These are phyloP conservation scores for Conchocele bisecta DNA, from an alignment of 2,888 invertebrate genomes.

Conservation along the genomic window DNA sequence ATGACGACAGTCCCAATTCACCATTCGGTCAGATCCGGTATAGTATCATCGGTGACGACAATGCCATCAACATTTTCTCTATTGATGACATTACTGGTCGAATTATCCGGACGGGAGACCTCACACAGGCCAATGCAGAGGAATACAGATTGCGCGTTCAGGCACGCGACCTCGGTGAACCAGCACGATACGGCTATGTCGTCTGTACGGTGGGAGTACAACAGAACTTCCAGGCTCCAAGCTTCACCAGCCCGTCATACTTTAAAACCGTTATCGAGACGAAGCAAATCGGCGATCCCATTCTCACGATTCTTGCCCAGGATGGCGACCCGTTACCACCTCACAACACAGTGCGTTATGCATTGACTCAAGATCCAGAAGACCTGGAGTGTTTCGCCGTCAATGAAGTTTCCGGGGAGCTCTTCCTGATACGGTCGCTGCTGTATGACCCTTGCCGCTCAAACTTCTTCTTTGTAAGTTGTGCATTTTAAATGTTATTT, in stretches of 20 bases:
- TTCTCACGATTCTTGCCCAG: constrained; percentile 70
- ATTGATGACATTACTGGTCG: constrained; percentile 63
- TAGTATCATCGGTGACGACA: constrained; percentile 77
- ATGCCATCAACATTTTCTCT: constrained; percentile 71
- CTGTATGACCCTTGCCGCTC: constrained; percentile 65
- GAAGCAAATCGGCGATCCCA: constrained; percentile 61
- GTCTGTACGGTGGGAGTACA: constrained; percentile 66
- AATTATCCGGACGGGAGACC: constrained; percentile 65
- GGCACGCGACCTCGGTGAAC: constrained; percentile 73
- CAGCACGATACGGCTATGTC: constrained; percentile 66
- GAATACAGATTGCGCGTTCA: constrained; percentile 75
- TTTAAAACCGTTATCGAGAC: constrained; percentile 65
- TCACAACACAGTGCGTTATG: constrained; percentile 75
- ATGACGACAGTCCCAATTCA: constrained; percentile 62
- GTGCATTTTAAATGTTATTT: no score
- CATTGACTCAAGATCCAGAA: constrained; percentile 67
- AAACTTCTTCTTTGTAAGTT: constrained; percentile 64
- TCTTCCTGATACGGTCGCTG: constrained; percentile 69
- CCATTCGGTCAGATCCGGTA: constrained; percentile 72
- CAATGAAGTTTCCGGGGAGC: constrained; percentile 68
- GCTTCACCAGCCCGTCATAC: constrained; percentile 52
- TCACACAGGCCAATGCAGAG: constrained; percentile 63
- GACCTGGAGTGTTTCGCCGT: constrained; percentile 74
- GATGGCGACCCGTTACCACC: constrained; percentile 72
- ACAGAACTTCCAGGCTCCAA: constrained; percentile 72